phyloP scores from a whole-genome alignment of 1,140 invertebrate species.

The Thaumetopoea pityocampa region DNA sequence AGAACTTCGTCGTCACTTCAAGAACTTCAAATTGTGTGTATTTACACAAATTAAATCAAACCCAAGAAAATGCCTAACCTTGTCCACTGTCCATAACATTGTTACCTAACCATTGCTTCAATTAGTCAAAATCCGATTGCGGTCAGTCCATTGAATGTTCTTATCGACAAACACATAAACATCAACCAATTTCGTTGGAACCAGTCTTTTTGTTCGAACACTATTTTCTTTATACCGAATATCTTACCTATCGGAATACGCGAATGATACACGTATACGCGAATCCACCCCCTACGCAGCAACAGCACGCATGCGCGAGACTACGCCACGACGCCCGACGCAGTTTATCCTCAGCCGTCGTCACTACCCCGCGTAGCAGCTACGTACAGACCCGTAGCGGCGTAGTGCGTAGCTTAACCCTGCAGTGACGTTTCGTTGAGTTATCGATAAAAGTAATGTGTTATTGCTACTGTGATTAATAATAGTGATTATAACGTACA shows the following conservation, averaged over 20 bases:
- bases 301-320: slow-evolving; percentile 44
- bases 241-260: slow-evolving; percentile 40
- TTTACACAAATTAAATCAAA: too few relatives aligned
- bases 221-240: slow-evolving; percentile 16
- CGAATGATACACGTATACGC: slow-evolving; percentile 49
- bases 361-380: slow-evolving; percentile 23
- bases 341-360: slow-evolving; percentile 40
- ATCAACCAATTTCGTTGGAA: not conserved
- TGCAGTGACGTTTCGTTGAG: slow-evolving; percentile 26
- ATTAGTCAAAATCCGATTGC: too few relatives aligned
- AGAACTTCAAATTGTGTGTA: too few relatives aligned
- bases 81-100: too few relatives aligned
- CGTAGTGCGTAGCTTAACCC: slow-evolving; percentile 30
- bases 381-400: slow-evolving; percentile 24
- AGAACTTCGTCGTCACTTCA: too few relatives aligned
- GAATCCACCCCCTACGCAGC: slow-evolving; percentile 56
- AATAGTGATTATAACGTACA: slow-evolving; percentile 10
- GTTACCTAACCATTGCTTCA: too few relatives aligned
- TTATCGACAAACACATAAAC: not conserved
- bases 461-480: slow-evolving; percentile 11
- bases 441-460: slow-evolving; percentile 16
- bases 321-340: slow-evolving; percentile 42
- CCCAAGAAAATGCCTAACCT: too few relatives aligned
- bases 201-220: slow-evolving; percentile 2
- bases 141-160: too few relatives aligned